Evolutionary conservation across 1,140 invertebrate species (phyloP).

Genomic region (Zaprionus taronus): DNA sequence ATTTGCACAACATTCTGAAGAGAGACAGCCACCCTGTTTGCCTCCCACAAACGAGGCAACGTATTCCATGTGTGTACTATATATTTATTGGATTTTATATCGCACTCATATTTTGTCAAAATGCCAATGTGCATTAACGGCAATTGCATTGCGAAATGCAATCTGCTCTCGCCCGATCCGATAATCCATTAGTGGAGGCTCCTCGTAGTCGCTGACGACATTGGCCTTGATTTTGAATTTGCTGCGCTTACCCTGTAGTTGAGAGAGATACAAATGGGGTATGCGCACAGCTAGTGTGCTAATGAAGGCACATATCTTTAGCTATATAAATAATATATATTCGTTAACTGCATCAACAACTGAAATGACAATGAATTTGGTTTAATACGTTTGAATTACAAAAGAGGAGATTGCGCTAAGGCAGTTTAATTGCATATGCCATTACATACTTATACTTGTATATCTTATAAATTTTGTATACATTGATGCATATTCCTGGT

Average conservation of each 20-base stretch:
- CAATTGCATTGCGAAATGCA: slow-evolving; percentile 65
- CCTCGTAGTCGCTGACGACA: slow-evolving; percentile 46
- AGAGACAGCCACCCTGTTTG: background rate
- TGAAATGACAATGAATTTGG: too few relatives aligned
- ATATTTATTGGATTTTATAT: slow-evolving; percentile 10
- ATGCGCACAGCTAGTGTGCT: background rate
- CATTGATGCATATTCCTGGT: background rate
- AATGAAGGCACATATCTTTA: background rate
- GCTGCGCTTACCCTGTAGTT: slow-evolving; percentile 12
- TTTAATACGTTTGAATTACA: too few relatives aligned
- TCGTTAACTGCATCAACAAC: background rate
- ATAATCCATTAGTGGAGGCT: slow-evolving; percentile 57
- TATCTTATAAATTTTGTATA: too few relatives aligned
- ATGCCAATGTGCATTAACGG: slow-evolving; percentile 57
- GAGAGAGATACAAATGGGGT: slow-evolving; percentile 2
- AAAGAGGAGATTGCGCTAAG: too few relatives aligned
- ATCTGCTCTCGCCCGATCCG: slow-evolving; percentile 46
- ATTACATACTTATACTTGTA: too few relatives aligned
- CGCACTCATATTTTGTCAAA: slow-evolving; percentile 38
- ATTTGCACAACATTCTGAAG: slow-evolving; percentile 30
- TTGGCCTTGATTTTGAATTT: slow-evolving; percentile 69
- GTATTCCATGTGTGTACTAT: slow-evolving; percentile 4
- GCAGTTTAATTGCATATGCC: too few relatives aligned
- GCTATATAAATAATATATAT: background rate
- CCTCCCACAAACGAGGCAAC: slow-evolving; percentile 1